Base-by-base conservation (phyloP, 2,888 invertebrate genomes). In the Leptinotarsa rubiginosa region DNA sequence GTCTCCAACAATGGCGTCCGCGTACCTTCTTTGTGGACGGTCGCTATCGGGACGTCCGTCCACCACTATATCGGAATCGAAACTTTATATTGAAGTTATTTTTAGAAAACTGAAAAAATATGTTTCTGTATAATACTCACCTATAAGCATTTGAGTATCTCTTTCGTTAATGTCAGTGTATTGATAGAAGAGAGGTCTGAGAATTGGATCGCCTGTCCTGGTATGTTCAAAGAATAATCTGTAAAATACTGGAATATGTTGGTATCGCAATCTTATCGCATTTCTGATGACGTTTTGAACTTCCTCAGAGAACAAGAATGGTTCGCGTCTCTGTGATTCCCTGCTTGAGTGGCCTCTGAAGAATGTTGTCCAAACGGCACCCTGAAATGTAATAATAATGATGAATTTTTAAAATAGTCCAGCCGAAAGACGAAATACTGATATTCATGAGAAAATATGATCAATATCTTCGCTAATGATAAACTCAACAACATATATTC, bases 311-410 rank as follows among this genome's bases (percentile, higher is more conserved):
- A 93, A 97, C 3, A 98, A 90, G 95, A 97, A 99, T 0, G 99
- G 99, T 88, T 99, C 99, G 50, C 99, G 92, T 0, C 99, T 92
- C 84, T 95, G 95, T 0, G 97, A 96, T 86, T 97, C 98, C 78
- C 97, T 93, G 88, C 98, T 97, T 0, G 99, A 95, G 88, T 99
- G 99, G 1, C 95, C 95, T 79, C 99, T 92, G 91, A 96, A 96
- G 90, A 98, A 99, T 20, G 98, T 96, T 80, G 97, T 92, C 91
- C 94, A 98, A 0, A 95, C 95, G 0, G 92, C 98, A 2, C 96
- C 93, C 92, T 96, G 62, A 71, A 78, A 78, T 41, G 41, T 41
- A 41, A 41, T 2, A 22, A 22, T 22, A 41, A 41, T 41, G 31
- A 31, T 31, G 12, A 41, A 41, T 41, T 41, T 41, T 41, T 0